phyloP scores from a whole-genome alignment of 2,113 vertebrate species.

The Phodopus roborovskii region DNA sequence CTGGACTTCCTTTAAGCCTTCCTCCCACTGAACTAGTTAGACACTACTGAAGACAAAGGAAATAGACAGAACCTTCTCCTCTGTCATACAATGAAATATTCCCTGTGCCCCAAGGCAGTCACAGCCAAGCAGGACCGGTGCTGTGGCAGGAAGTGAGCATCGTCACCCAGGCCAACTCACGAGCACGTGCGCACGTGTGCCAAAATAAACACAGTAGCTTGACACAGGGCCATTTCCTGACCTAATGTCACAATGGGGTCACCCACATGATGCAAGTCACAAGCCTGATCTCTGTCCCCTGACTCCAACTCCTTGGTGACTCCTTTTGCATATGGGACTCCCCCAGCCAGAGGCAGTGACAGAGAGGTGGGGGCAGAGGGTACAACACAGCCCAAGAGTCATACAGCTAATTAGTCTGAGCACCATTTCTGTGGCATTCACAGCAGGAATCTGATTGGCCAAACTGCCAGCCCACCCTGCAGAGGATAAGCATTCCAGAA shows the following conservation, averaged over 20 bases:
- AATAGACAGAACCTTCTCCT: not conserved
- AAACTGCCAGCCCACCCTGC: constrained; percentile 53
- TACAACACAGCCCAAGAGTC: not conserved
- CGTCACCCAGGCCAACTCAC: not conserved
- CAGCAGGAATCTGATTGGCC: constrained; percentile 55
- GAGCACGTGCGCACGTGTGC: not conserved
- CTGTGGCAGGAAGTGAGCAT: not conserved
- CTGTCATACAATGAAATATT: not conserved
- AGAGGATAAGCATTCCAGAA: constrained; percentile 70
- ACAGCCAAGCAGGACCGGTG: not conserved
- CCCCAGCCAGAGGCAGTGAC: not conserved
- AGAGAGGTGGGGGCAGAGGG: not conserved
- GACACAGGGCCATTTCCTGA: not conserved
- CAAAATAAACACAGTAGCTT: not conserved
- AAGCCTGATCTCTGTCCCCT: not conserved
- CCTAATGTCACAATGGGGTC: constrained; percentile 16
- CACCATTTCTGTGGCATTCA: constrained; percentile 40
- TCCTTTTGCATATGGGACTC: not conserved
- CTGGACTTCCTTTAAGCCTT: not conserved
- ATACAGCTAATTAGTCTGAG: constrained; percentile 43
- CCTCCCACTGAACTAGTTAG: not conserved
- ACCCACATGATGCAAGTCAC: constrained; percentile 26
- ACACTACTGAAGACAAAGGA: not conserved
- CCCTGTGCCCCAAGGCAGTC: too few relatives aligned
- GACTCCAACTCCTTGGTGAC: not conserved